These are phyloP conservation scores for Craseonycteris thonglongyai DNA, from an alignment of 2,113 vertebrate species.

Conservation along the genomic window DNA sequence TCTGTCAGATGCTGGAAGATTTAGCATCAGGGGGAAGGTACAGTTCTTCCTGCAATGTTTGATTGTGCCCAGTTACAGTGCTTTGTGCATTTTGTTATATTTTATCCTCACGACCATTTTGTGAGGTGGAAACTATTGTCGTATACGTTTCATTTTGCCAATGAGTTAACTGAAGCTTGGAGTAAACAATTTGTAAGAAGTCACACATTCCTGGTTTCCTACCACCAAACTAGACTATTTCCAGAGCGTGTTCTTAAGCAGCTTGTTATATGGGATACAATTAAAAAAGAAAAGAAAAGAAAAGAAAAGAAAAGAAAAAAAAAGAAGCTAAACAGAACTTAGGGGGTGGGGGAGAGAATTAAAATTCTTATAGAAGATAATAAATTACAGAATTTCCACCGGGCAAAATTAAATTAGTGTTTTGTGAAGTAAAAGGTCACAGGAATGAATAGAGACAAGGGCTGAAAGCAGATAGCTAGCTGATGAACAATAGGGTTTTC, in stretches of 20 bases:
- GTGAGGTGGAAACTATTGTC: not conserved
- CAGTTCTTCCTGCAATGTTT: not conserved
- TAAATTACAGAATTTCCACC: not conserved
- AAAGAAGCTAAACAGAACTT: too few relatives aligned
- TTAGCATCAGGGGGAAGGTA: not conserved
- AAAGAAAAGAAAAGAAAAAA: too few relatives aligned
- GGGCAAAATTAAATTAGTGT: conserved; percentile 26
- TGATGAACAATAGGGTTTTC: not conserved
- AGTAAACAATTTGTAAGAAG: not conserved
- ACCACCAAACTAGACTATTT: not conserved
- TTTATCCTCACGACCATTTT: not conserved
- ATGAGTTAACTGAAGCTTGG: not conserved
- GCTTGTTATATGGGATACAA: not conserved
- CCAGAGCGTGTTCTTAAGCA: not conserved
- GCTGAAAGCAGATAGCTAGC: not conserved
- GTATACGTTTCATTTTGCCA: not conserved
- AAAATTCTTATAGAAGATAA: not conserved
- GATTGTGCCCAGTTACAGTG: not conserved
- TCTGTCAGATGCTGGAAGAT: not conserved
- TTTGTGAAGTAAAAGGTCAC: not conserved
- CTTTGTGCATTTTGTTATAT: not conserved
- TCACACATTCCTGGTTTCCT: not conserved
- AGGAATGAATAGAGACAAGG: not conserved
- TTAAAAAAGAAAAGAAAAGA: not conserved
- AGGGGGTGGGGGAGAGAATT: too few relatives aligned